Evolutionary conservation across 37 sponge, comb jelly and placozoan genomes (phyloP).

Genomic region (Crambe crambe): DNA sequence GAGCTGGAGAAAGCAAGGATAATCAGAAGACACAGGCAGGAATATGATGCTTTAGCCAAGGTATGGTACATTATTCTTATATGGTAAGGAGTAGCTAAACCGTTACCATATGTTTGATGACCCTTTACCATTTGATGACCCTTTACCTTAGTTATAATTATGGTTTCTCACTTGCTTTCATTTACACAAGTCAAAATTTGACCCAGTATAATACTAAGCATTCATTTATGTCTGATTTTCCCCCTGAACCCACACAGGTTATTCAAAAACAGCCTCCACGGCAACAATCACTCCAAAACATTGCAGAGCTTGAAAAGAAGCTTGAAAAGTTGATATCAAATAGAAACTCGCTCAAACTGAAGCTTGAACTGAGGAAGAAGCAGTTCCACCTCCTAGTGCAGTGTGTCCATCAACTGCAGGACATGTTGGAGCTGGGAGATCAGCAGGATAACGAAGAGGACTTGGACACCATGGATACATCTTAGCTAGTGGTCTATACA

Average conservation of each 20-base stretch:
- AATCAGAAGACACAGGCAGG: slow-evolving; percentile 79
- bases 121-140: no score
- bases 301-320: slow-evolving; percentile 39
- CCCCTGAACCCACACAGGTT: no score
- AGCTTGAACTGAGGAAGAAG: slow-evolving; percentile 70
- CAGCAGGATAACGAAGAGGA: slow-evolving; percentile 4
- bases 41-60: slow-evolving; percentile 69
- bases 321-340: slow-evolving; percentile 26
- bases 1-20: slow-evolving; percentile 64
- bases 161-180: no score
- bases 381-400: slow-evolving; percentile 80
- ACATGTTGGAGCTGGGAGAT: slow-evolving; percentile 17
- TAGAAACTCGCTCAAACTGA: slow-evolving; percentile 10
- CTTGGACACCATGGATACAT: slow-evolving; percentile 39
- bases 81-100: neutral
- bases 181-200: no score
- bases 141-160: no score
- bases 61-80: no score
- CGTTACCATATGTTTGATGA: neutral
- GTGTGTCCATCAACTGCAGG: slow-evolving; percentile 80
- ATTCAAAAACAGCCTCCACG: slow-evolving; percentile 80
- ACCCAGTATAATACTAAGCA: no score
- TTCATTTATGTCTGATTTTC: no score
- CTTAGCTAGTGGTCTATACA: slow-evolving; percentile 4
- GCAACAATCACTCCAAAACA: slow-evolving; percentile 50